These are phyloP conservation scores for Sinhomidia bicolor DNA, from an alignment of 2,888 invertebrate species.

Conservation along the genomic window DNA sequence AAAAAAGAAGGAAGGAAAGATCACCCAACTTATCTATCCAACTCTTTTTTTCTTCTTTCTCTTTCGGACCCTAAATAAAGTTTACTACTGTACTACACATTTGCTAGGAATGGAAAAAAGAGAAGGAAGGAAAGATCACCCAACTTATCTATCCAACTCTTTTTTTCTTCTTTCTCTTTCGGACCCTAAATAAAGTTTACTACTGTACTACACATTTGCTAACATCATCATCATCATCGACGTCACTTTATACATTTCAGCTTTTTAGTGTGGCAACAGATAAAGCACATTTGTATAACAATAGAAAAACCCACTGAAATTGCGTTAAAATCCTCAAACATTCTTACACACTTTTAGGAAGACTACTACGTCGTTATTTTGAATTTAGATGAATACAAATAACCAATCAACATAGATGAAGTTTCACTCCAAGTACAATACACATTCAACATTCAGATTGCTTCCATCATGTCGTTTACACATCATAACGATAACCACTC, in stretches of 20 bases:
- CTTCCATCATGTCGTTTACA: neutral
- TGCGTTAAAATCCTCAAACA: constrained; percentile 65
- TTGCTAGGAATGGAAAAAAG: too few species aligned
- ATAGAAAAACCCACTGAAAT: constrained; percentile 66
- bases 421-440: too few species aligned
- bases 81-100: constrained; percentile 68
- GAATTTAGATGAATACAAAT: neutral
- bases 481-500: constrained; percentile 22
- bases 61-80: constrained; percentile 63
- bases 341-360: neutral
- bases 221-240: constrained; percentile 59
- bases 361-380: neutral
- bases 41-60: constrained; percentile 30
- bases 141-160: constrained; percentile 22
- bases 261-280: constrained; percentile 63
- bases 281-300: constrained; percentile 65
- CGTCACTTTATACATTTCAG: constrained; percentile 66
- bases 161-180: too few species aligned
- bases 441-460: neutral
- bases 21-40: constrained; percentile 41
- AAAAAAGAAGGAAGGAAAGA: too few species aligned
- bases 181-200: constrained; percentile 66
- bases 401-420: neutral
- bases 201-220: constrained; percentile 65
- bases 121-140: constrained; percentile 59